Conservation (phyloP, 1,140 invertebrate species). For the Trichonephila clavata region DNA sequence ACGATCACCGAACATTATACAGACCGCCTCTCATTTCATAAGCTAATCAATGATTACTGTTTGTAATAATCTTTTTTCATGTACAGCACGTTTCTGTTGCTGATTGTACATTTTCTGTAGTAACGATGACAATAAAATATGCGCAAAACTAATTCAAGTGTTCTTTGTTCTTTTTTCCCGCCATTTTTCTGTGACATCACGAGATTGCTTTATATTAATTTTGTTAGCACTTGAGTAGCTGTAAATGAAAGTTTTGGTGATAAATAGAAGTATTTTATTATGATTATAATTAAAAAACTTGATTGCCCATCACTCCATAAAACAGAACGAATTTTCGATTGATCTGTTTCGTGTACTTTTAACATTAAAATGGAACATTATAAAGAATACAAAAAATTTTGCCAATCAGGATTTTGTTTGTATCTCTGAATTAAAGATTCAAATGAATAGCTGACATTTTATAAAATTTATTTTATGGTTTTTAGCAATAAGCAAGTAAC, state of each 20-base stretch:
- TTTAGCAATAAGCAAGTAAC: no score
- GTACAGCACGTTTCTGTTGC: background rate
- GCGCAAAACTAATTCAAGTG: background rate
- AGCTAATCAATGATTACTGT: background rate
- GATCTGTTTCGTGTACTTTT: no score
- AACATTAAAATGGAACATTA: no score
- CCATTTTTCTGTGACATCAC: background rate
- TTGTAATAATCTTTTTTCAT: background rate
- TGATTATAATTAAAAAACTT: no score
- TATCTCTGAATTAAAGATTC: no score
- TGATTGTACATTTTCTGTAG: conserved; percentile 13
- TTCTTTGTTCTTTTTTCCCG: background rate
- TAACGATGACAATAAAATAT: background rate
- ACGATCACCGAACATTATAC: background rate
- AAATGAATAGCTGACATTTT: no score
- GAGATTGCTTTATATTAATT: background rate
- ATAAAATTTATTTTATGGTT: no score
- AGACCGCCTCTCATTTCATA: background rate
- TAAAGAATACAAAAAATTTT: no score
- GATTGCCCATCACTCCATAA: no score
- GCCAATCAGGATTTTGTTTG: no score
- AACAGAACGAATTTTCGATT: no score
- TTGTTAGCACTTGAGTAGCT: background rate
- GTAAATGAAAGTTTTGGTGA: background rate
- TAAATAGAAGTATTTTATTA: background rate